Percentiles rank a stretch among this genome's conserved stretches.
phyloP scores from a whole-genome alignment of 2,797 vertebrate species.

The Neopelma chrysocephalum region DNA sequence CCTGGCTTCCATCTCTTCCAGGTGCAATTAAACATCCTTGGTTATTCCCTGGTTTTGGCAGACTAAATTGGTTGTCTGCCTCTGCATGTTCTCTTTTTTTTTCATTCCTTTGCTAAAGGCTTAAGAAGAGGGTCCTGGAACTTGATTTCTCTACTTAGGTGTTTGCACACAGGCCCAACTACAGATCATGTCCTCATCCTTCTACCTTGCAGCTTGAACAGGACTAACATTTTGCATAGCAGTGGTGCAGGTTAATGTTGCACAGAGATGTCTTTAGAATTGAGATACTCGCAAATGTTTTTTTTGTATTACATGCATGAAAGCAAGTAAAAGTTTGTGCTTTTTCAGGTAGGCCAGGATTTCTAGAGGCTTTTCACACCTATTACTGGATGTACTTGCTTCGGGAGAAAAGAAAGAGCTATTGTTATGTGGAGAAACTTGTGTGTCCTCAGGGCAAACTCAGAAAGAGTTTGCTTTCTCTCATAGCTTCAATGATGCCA shows the following conservation, averaged over 20 bases:
- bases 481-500: background rate
- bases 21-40: background rate
- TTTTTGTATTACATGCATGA: background rate
- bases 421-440: background rate
- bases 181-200: background rate
- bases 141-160: background rate
- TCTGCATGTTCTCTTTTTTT: background rate
- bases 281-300: background rate
- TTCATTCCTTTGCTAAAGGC: background rate
- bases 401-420: background rate
- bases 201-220: background rate
- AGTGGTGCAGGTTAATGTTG: background rate
- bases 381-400: background rate
- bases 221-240: background rate
- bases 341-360: background rate
- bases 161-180: background rate
- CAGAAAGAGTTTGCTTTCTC: background rate
- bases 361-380: background rate
- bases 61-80: background rate
- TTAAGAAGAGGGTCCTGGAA: background rate
- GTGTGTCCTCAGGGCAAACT: slow-evolving; percentile 3
- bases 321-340: background rate
- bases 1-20: background rate
- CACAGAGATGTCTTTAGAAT: background rate
- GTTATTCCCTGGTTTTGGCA: background rate